Evolutionary conservation across 2,888 invertebrate genomes (phyloP).

Genomic region (Amiota communis): DNA sequence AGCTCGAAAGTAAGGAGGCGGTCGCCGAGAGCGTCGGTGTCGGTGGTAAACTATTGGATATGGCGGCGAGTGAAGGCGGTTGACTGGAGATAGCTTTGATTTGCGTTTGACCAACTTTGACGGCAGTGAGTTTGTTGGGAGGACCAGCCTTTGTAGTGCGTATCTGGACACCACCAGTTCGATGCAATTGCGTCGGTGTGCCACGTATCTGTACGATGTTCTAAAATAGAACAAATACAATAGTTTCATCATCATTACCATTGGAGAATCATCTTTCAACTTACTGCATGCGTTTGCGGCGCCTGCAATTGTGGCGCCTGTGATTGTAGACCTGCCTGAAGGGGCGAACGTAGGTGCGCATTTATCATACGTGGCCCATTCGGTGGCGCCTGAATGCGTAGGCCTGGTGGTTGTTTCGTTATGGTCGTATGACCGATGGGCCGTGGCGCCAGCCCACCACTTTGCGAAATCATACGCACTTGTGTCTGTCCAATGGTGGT

Average conservation of each 20-base stretch:
- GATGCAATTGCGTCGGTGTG: constrained; percentile 66
- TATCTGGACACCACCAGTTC: constrained; percentile 70
- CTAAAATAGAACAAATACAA: constrained; percentile 46
- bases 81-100: constrained; percentile 70
- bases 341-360: constrained; percentile 67
- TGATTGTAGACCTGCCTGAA: constrained; percentile 58
- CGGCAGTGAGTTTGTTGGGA: constrained; percentile 66
- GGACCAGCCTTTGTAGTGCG: constrained; percentile 67
- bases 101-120: constrained; percentile 73
- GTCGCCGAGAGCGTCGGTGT: constrained; percentile 59
- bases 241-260: not conserved
- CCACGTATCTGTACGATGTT: constrained; percentile 72
- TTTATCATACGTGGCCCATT: constrained; percentile 69
- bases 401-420: constrained; percentile 71
- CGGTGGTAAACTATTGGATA: constrained; percentile 63
- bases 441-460: constrained; percentile 62
- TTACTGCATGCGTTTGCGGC: constrained; percentile 70
- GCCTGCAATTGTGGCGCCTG: constrained; percentile 50
- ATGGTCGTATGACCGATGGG: constrained; percentile 74
- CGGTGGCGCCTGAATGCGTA: constrained; percentile 69
- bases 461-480: constrained; percentile 78
- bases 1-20: constrained; percentile 60
- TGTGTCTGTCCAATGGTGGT: constrained; percentile 76
- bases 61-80: constrained; percentile 68
- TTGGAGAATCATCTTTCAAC: constrained; percentile 21